Conservation (phyloP, 2,888 invertebrate species). For the Cacoxenus indagator region DNA sequence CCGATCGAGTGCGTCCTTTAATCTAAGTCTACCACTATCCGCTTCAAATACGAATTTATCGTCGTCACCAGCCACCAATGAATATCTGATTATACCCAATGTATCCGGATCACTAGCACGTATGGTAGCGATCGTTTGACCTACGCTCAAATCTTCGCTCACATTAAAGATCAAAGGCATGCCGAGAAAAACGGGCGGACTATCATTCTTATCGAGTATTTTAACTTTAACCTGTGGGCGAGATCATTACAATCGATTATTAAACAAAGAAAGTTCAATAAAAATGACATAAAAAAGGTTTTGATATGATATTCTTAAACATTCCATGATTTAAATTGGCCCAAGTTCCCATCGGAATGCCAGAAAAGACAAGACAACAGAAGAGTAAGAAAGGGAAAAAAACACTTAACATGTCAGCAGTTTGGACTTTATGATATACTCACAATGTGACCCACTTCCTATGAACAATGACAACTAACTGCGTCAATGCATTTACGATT, state of each 20-base stretch:
- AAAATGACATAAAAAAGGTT: background rate
- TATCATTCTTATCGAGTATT: constrained; percentile 93
- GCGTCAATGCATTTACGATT: constrained; percentile 19
- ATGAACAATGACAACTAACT: constrained; percentile 20
- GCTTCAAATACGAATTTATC: constrained; percentile 82
- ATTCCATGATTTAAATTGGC: background rate
- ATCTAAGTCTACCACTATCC: constrained; percentile 79
- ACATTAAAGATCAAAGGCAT: constrained; percentile 81
- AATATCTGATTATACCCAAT: constrained; percentile 82
- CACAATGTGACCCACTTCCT: constrained; percentile 15
- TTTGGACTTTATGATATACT: constrained; percentile 19
- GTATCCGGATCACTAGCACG: constrained; percentile 89
- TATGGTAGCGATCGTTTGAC: constrained; percentile 83
- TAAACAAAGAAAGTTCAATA: background rate
- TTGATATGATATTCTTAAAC: background rate
- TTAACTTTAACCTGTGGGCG: constrained; percentile 84
- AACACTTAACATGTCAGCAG: constrained; percentile 19
- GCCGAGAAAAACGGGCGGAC: constrained; percentile 89
- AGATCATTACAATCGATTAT: constrained; percentile 11
- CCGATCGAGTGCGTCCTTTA: constrained; percentile 86
- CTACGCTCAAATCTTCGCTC: constrained; percentile 88
- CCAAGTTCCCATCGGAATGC: background rate
- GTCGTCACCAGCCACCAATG: constrained; percentile 77
- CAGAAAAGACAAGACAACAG: background rate
- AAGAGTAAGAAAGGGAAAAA: background rate